phyloP scores from a whole-genome alignment of 1,140 invertebrate species.

The Drepana arcuata region DNA sequence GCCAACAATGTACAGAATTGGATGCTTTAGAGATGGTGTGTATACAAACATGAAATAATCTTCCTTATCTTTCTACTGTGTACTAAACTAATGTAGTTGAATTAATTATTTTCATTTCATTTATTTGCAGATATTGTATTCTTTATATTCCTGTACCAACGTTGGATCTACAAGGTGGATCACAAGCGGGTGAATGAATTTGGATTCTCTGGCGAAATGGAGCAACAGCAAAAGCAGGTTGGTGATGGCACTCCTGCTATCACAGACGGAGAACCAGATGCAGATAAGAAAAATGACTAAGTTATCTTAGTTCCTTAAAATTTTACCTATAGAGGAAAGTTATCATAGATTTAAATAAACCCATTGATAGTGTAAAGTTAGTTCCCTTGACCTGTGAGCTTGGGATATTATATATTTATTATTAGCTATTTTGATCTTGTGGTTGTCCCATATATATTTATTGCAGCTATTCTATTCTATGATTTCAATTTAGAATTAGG shows the following conservation, averaged over 20 bases:
- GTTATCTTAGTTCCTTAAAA: conserved; percentile 11
- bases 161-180: conserved; percentile 98
- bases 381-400: too few species aligned
- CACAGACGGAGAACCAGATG: conserved; percentile 32
- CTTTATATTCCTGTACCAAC: conserved; percentile 98
- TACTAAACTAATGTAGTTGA: conserved; percentile 3
- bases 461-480: too few species aligned
- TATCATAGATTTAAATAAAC: too few species aligned
- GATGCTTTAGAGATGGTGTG: conserved; percentile 96
- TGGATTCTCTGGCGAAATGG: conserved; percentile 88
- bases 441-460: too few species aligned
- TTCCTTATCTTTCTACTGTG: not conserved
- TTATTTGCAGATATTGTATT: conserved; percentile 95
- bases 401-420: too few species aligned
- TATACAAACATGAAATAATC: not conserved
- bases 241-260: conserved; percentile 49
- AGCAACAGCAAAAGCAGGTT: conserved; percentile 57
- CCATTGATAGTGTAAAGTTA: too few species aligned
- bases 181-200: conserved; percentile 96
- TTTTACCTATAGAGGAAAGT: too few species aligned
- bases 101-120: conserved; percentile 14
- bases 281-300: conserved; percentile 69
- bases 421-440: too few species aligned
- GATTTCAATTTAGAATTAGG: too few species aligned
- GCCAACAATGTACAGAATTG: conserved; percentile 96